phyloP scores from a whole-genome alignment of 2,888 invertebrate species.

The Synergus japonicus region DNA sequence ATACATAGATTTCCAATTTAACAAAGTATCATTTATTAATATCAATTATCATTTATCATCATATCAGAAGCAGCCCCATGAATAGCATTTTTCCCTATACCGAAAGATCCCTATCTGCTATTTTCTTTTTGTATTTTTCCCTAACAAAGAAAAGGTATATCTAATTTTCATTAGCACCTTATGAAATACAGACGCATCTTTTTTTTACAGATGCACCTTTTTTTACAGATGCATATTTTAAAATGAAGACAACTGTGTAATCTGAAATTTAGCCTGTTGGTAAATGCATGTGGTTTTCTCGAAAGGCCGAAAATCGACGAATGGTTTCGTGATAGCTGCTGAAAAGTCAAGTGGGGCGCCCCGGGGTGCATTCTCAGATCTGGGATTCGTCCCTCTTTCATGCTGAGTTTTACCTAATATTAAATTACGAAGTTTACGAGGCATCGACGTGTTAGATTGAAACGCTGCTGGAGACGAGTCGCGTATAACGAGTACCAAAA shows the following conservation, averaged over 20 bases:
- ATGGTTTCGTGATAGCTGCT: not conserved
- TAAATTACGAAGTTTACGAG: slow-evolving; percentile 25
- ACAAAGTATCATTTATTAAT: too few species aligned
- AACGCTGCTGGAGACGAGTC: slow-evolving; percentile 13
- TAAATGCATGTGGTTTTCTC: slow-evolving; percentile 3
- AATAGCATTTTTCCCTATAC: too few species aligned
- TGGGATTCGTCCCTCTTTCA: slow-evolving; percentile 15
- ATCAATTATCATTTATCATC: too few species aligned
- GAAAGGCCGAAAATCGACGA: not conserved
- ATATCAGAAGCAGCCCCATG: too few species aligned
- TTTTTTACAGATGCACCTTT: too few species aligned
- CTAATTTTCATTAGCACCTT: not conserved
- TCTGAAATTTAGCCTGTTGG: slow-evolving; percentile 4
- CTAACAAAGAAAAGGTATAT: slow-evolving; percentile 2
- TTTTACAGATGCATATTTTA: not conserved
- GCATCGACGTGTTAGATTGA: slow-evolving; percentile 30
- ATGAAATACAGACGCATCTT: not conserved
- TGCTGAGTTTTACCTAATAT: slow-evolving; percentile 38
- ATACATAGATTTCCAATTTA: too few species aligned
- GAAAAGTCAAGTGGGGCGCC: slow-evolving; percentile 20
- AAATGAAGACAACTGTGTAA: slow-evolving; percentile 1
- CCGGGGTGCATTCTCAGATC: slow-evolving; percentile 7
- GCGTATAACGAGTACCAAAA: slow-evolving; percentile 23
- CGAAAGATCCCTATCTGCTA: too few species aligned
- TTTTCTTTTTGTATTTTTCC: too few species aligned